Conservation (phyloP, 2,888 invertebrate genomes). For the Tolmerus cingulatus region DNA sequence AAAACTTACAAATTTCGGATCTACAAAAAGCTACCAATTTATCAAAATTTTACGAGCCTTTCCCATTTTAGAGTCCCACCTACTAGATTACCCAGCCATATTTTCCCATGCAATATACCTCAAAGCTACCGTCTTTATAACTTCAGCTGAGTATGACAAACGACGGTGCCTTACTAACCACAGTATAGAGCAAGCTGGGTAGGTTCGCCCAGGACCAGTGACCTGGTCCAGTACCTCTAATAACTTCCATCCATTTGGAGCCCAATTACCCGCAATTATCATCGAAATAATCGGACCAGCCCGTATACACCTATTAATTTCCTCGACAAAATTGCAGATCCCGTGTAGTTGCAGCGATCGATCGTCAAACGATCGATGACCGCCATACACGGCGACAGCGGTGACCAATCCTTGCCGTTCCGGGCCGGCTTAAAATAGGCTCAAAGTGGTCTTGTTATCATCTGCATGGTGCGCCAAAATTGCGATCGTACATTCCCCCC, state of each 20-base stretch:
- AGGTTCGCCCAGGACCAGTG: neutral
- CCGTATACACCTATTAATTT: neutral
- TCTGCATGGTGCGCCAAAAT: neutral
- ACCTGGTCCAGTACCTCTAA: neutral
- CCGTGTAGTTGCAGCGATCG: neutral
- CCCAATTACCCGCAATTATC: neutral
- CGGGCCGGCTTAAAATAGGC: neutral
- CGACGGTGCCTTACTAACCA: neutral
- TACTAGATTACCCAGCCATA: neutral
- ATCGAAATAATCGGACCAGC: neutral
- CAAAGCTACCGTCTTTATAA: neutral
- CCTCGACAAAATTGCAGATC: neutral
- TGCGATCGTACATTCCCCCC: neutral
- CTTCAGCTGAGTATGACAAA: neutral
- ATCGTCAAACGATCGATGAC: constrained; percentile 30
- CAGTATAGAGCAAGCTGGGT: neutral
- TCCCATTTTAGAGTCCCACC: neutral
- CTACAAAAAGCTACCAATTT: neutral
- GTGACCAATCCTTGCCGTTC: neutral
- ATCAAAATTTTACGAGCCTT: neutral
- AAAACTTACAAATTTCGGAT: neutral
- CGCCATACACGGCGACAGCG: neutral
- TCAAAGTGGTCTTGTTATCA: constrained; percentile 15
- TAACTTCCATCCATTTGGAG: neutral
- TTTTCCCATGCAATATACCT: neutral